Evolutionary conservation across 1,140 invertebrate species (phyloP).

Genomic region (Leguminivora glycinivorella): DNA sequence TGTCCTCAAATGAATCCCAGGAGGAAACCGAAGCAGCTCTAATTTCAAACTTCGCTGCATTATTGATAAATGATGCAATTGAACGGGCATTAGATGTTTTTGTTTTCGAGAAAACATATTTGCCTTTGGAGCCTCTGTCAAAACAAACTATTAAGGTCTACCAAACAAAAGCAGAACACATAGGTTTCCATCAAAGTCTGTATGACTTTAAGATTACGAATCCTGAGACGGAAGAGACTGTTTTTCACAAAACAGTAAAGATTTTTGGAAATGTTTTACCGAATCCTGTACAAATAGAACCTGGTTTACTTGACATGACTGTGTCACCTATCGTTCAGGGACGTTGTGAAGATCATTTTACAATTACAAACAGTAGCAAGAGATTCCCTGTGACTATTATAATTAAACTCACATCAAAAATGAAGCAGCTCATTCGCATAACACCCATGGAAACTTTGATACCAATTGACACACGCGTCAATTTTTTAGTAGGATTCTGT

Average conservation of each 20-base stretch:
- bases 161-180: conserved; percentile 54
- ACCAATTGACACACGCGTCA: conserved; percentile 36
- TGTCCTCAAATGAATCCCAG: conserved; percentile 28
- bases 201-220: conserved; percentile 58
- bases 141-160: conserved; percentile 44
- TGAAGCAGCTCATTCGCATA: conserved; percentile 57
- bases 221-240: conserved; percentile 39
- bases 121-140: conserved; percentile 43
- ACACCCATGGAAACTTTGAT: conserved; percentile 50
- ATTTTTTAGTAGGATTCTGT: conserved; percentile 51
- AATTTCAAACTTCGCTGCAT: conserved; percentile 30
- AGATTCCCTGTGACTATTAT: conserved; percentile 48
- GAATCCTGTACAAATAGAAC: conserved; percentile 55
- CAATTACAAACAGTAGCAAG: conserved; percentile 55
- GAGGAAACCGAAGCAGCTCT: conserved; percentile 29
- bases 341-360: conserved; percentile 50
- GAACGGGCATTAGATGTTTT: conserved; percentile 53
- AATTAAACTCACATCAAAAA: conserved; percentile 55
- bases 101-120: conserved; percentile 52
- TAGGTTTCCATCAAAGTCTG: conserved; percentile 58
- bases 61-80: conserved; percentile 47
- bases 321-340: conserved; percentile 47
- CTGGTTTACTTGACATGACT: conserved; percentile 59
- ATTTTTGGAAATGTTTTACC: conserved; percentile 57
- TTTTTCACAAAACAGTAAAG: conserved; percentile 51